Conservation (phyloP, 2,113 vertebrate species). For the Castor canadensis region DNA sequence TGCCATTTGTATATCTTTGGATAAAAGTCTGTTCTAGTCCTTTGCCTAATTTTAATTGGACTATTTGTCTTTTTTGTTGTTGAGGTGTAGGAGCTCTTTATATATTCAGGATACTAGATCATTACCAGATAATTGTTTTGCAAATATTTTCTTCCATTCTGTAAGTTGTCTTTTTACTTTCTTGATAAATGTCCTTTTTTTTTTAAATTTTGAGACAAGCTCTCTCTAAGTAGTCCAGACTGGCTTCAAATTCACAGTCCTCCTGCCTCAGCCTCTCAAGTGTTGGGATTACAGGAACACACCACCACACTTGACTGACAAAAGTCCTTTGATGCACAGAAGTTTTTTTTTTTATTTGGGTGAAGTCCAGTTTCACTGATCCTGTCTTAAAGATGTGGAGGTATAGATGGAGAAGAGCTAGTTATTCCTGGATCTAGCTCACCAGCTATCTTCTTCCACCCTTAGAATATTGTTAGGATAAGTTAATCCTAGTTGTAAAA, state of each 20-base stretch:
- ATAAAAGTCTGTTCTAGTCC: not conserved
- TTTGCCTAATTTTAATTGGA: no score
- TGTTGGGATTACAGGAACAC: not conserved
- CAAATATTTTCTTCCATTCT: slow-evolving; percentile 26
- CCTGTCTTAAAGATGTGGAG: not conserved
- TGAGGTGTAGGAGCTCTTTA: not conserved
- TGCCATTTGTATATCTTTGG: not conserved
- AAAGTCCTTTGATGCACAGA: not conserved
- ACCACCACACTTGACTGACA: not conserved
- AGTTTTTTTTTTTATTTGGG: not conserved
- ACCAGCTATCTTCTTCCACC: not conserved
- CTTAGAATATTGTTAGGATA: not conserved
- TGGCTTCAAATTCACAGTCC: not conserved
- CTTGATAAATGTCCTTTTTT: not conserved
- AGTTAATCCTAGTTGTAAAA: not conserved
- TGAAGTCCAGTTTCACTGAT: not conserved
- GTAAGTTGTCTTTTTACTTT: not conserved
- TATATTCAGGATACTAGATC: not conserved
- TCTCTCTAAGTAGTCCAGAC: not conserved
- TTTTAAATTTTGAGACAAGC: not conserved
- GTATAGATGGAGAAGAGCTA: not conserved
- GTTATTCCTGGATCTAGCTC: not conserved
- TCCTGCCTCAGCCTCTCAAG: not conserved
- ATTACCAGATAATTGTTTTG: not conserved
- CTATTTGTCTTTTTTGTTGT: not conserved